A percentile compares a stretch with the other conserved stretches of the same genome.
Conservation (phyloP, 2,888 invertebrate species). For the Nymphalis c-album region DNA sequence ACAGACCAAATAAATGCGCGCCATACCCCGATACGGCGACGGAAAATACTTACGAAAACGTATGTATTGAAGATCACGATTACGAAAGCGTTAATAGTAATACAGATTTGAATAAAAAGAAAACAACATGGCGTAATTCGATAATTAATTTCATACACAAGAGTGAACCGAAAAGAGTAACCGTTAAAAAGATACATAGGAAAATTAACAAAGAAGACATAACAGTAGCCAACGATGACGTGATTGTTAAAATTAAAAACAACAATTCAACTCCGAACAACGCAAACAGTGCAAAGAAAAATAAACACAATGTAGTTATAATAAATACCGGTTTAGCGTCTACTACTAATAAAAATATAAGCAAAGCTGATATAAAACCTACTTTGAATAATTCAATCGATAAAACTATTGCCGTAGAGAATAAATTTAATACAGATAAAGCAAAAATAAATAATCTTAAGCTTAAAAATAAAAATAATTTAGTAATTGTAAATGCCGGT, state of each 20-base stretch:
- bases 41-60: constrained; percentile 36
- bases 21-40: neutral
- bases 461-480: constrained; percentile 24
- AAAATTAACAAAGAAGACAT: constrained; percentile 70
- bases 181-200: constrained; percentile 51
- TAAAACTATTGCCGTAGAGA: constrained; percentile 7
- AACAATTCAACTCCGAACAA: constrained; percentile 1
- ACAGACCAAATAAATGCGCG: neutral
- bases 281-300: constrained; percentile 37
- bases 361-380: constrained; percentile 41
- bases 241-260: constrained; percentile 24
- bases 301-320: constrained; percentile 72
- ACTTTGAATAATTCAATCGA: neutral
- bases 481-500: constrained; percentile 37
- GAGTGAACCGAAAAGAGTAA: constrained; percentile 24
- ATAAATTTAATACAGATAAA: neutral
- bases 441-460: constrained; percentile 3
- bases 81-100: constrained; percentile 31
- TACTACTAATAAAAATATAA: constrained; percentile 82
- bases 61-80: constrained; percentile 33
- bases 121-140: constrained; percentile 1
- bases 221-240: constrained; percentile 49
- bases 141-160: constrained; percentile 17
- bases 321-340: constrained; percentile 82
- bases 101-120: constrained; percentile 20